These are phyloP conservation scores for Trogon surrucura DNA, from an alignment of 2,113 vertebrate species.

Conservation along the genomic window DNA sequence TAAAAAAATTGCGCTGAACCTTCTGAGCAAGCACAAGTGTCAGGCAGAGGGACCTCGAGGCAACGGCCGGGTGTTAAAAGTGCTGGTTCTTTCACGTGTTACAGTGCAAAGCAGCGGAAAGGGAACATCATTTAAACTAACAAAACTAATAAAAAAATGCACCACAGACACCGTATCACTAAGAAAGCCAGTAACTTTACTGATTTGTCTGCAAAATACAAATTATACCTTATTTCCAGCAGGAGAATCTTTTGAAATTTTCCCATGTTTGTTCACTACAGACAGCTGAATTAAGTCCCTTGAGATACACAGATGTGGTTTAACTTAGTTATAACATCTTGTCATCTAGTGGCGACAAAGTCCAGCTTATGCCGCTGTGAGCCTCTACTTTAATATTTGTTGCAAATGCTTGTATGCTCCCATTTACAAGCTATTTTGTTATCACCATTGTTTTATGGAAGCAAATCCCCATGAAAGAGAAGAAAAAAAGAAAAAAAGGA, in stretches of 20 bases:
- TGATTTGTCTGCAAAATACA: slow-evolving; percentile 99
- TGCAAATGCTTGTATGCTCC: slow-evolving; percentile 87
- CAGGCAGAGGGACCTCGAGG: not conserved
- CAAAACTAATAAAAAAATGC: slow-evolving; percentile 80
- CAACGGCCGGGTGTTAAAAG: not conserved
- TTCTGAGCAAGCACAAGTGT: not conserved
- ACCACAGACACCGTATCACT: slow-evolving; percentile 90
- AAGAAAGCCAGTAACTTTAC: slow-evolving; percentile 99
- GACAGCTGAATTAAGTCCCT: slow-evolving; percentile 99
- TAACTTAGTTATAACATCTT: slow-evolving; percentile 95
- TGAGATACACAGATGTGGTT: slow-evolving; percentile 97
- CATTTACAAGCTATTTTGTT: slow-evolving; percentile 93
- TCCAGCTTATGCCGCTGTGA: slow-evolving; percentile 99
- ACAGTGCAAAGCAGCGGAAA: slow-evolving; percentile 36
- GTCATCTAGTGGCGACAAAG: slow-evolving; percentile 99
- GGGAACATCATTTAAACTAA: slow-evolving; percentile 60
- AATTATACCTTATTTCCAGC: slow-evolving; percentile 96
- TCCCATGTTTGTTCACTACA: slow-evolving; percentile 92
- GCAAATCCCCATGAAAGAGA: slow-evolving; percentile 81
- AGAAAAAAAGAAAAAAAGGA: slow-evolving; percentile 78
- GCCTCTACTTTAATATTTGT: slow-evolving; percentile 89
- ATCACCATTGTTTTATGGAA: slow-evolving; percentile 90
- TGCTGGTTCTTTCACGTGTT: not conserved
- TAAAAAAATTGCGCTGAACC: not conserved
- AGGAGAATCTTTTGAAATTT: slow-evolving; percentile 91